phyloP scores from a whole-genome alignment of 1,140 invertebrate genomes.

The Latrodectus geometricus region DNA sequence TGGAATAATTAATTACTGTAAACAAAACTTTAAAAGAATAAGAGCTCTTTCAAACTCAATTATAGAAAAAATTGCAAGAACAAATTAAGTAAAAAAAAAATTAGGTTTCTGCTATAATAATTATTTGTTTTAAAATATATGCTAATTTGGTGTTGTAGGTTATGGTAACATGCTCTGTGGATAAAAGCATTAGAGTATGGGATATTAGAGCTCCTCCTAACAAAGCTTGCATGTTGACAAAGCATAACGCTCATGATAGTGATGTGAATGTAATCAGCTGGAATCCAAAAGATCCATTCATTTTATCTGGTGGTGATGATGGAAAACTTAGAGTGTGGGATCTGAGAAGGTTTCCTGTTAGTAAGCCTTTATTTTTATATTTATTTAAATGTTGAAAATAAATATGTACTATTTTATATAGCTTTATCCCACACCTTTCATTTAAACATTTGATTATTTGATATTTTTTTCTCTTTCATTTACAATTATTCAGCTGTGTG shows the following conservation, averaged over 20 bases:
- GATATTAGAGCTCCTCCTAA: constrained; percentile 85
- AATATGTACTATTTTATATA: too few relatives aligned
- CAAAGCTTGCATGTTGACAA: constrained; percentile 93
- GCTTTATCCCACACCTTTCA: too few relatives aligned
- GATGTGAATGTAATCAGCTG: constrained; percentile 99
- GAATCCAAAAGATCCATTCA: constrained; percentile 91
- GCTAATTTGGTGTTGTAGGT: constrained; percentile 69
- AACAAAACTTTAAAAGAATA: too few relatives aligned
- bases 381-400: too few relatives aligned
- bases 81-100: too few relatives aligned
- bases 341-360: constrained; percentile 84
- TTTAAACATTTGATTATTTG: too few relatives aligned
- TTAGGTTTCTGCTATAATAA: too few relatives aligned
- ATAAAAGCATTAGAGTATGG: constrained; percentile 78
- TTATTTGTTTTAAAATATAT: neutral
- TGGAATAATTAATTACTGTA: too few relatives aligned
- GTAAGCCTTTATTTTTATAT: constrained; percentile 8
- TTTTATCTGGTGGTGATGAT: constrained; percentile 96
- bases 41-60: too few relatives aligned
- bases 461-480: too few relatives aligned
- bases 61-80: too few relatives aligned
- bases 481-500: too few relatives aligned
- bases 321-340: constrained; percentile 96
- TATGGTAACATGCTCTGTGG: constrained; percentile 94
- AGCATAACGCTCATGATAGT: constrained; percentile 84